Evolutionary conservation across 2,113 vertebrate species (phyloP), one percentile per base, ranked within the genome.

Genomic region (Vimba vimba): DNA sequence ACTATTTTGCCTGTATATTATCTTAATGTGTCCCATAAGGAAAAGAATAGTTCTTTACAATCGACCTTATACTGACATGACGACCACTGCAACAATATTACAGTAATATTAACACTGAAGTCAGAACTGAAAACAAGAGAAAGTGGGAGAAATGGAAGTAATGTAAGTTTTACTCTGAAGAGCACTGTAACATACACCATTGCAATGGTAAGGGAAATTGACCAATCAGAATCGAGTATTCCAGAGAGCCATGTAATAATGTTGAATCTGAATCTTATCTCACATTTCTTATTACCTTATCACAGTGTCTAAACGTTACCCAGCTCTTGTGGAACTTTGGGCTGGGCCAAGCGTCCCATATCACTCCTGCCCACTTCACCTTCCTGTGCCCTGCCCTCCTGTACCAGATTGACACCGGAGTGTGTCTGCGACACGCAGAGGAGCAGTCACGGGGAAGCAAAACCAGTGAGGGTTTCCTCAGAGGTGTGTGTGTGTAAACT

Each of bases 361-460:
- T 97, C 86, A 97, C 95, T 0, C 96, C 95, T 0, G 91, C 87
- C 59, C 96, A 96, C 88, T 97, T 97, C 89, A 92, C 94, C 11
- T 93, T 96, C 79, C 93, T 97, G 19, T 97, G 96, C 83, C 96
- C 96, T 0, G 96, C 96, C 0, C 92, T 97, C 88, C 94, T 97
- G 33, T 96, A 96, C 76, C 96, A 97, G 94, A 97, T 97, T 10
- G 96, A 97, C 90, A 96, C 95, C 79, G 92, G 96, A 0, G 96
- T 97, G 87, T 97, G 96, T 92, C 93, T 96, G 87, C 93, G 89
- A 50, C 95, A 95, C 88, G 74, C 88, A 10, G 93, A 94, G 2
- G 89, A 91, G 3, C 33, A 88, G 21, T 85, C 66, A 52, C 43
- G 85, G 0, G 64, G 90, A 4, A 59, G 66, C 6, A 89, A 77